phyloP scores from a whole-genome alignment of 2,113 vertebrate species.

The Todiramphus chloris region DNA sequence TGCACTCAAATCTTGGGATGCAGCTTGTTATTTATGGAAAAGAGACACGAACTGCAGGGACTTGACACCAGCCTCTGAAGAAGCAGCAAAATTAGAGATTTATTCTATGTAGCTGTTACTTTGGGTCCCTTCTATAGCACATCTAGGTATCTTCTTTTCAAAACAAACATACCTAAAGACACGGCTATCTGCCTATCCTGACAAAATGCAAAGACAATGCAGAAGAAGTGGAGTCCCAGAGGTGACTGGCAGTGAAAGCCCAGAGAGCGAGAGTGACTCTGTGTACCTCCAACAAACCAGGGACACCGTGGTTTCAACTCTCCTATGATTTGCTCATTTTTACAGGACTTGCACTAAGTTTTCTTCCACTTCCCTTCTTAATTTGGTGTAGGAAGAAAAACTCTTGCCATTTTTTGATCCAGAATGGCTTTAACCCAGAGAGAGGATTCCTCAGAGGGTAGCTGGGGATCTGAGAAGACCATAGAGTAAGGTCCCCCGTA shows the following conservation, averaged over 20 bases:
- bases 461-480: neutral
- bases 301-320: neutral
- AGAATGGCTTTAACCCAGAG: neutral
- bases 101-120: neutral
- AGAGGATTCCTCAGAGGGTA: neutral
- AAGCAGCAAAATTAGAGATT: neutral
- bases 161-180: neutral
- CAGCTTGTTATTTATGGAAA: neutral
- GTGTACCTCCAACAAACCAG: fast-evolving
- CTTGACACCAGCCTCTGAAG: neutral
- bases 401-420: neutral
- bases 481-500: too few relatives aligned
- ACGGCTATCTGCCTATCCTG: neutral
- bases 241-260: neutral
- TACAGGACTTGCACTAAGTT: neutral
- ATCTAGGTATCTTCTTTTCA: neutral
- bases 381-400: neutral
- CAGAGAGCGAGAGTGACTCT: neutral
- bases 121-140: neutral
- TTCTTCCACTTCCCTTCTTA: neutral
- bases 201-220: neutral
- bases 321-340: slow-evolving; percentile 2
- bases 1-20: neutral
- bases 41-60: neutral
- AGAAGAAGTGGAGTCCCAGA: neutral